phyloP scores from a whole-genome alignment of 2,888 invertebrate genomes.

The Tromatobia lineatoria region DNA sequence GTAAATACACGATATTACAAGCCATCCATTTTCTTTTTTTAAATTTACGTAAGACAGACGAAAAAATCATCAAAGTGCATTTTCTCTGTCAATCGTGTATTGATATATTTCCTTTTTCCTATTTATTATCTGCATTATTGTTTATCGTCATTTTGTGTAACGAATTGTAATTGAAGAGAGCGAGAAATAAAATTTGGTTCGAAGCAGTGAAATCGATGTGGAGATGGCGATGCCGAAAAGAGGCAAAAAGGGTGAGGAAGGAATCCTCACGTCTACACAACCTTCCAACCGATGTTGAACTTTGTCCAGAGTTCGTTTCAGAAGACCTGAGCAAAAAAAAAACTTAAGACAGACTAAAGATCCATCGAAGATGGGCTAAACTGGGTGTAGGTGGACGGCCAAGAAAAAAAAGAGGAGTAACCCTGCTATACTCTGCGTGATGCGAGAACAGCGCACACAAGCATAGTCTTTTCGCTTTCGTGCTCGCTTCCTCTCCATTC shows the following conservation, averaged over 20 bases:
- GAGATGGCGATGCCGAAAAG: not conserved
- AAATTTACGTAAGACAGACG: too few relatives aligned
- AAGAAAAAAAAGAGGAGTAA: conserved; percentile 74
- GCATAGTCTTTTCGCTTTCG: conserved; percentile 2
- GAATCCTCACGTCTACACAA: not conserved
- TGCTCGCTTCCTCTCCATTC: conserved; percentile 73
- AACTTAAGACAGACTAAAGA: conserved; percentile 4
- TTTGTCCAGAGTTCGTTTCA: conserved; percentile 7
- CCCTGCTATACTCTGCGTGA: conserved; percentile 63
- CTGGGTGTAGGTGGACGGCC: conserved; percentile 47
- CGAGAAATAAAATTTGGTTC: not conserved
- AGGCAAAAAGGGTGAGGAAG: conserved; percentile 35
- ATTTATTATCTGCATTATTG: too few relatives aligned
- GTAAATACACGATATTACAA: too few relatives aligned
- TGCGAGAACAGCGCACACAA: conserved; percentile 20
- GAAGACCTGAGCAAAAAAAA: conserved; percentile 1
- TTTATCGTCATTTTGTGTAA: too few relatives aligned
- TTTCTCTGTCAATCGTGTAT: too few relatives aligned
- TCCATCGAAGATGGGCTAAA: conserved; percentile 47
- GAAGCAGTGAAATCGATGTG: not conserved
- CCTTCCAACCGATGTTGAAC: conserved; percentile 9
- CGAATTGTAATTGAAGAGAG: too few relatives aligned
- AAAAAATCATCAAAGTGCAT: too few relatives aligned
- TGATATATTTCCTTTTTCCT: too few relatives aligned
- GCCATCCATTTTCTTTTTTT: too few relatives aligned